Evolutionary conservation across 1,140 invertebrate genomes (phyloP), one percentile per base, ranked within the genome.

Genomic region (Drosophila ficusphila): DNA sequence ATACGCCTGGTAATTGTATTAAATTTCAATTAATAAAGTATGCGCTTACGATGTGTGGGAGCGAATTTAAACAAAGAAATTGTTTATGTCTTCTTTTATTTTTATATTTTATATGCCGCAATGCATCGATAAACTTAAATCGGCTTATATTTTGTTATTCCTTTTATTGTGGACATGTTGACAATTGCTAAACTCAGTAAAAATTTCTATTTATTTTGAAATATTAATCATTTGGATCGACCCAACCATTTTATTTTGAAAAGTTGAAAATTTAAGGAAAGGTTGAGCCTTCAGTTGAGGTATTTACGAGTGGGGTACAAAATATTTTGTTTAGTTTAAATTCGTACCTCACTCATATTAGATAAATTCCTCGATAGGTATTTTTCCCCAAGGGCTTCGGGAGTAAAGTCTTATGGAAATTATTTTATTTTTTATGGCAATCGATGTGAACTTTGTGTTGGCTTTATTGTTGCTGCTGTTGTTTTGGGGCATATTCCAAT

Each of bases 11-110:
- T 86, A 86, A 85, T 85, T 85, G 81, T 86, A 86, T 85, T 85
- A 86, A 86, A 85, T 85, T 86, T 85, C 81, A 85, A 85, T 86
- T 79, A 83, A 76, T 79, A 71, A 79, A 79, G 76, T 60, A 51
- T 60, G 67, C 53, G 68, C 19, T 33, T 8, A 34, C 14, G 31
- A 56, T 57, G 44, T 41, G 34, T 49, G 27, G 39, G 16, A 3
- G 18, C 4, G 31, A 41, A 46, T 51, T 39, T 34, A 34, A 46
- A 46, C n/a, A 14, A 7, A 12, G 3, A 44, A 14, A 1, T 2
- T 5, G 8, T 6, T 27, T 11, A 8, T 18, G 12, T 6, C 7
- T 12, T 47, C 16, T 4, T n/a, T n/a, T 56, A 1, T 8, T 34
- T 12, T 9, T 53, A 8, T 11, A 1, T 39, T 3, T 23, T 21